These are phyloP conservation scores for Cremastinae sp. DNA, from an alignment of 2,888 invertebrate genomes.

Conservation along the genomic window DNA sequence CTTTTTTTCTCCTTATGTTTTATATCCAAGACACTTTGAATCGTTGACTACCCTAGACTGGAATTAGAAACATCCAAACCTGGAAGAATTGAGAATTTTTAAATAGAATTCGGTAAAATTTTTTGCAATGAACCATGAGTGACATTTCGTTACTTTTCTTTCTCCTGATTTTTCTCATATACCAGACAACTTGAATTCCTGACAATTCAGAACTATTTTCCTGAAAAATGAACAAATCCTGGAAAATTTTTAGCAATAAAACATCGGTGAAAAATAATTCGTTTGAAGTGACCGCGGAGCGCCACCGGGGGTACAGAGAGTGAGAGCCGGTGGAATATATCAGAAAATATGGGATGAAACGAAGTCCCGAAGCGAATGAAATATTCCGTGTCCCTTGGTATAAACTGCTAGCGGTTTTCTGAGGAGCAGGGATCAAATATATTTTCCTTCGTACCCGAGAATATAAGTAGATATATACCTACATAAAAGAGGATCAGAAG, in stretches of 20 bases:
- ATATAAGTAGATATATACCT: background rate
- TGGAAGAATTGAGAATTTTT: too few species aligned
- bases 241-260: slow-evolving; percentile 3
- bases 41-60: too few species aligned
- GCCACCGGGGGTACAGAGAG: slow-evolving; percentile 40
- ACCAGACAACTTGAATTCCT: too few species aligned
- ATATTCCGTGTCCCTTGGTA: slow-evolving; percentile 38
- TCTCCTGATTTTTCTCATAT: too few species aligned
- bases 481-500: too few species aligned
- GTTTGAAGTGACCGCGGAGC: slow-evolving; percentile 50
- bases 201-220: too few species aligned
- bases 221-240: background rate
- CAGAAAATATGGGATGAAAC: slow-evolving; percentile 47
- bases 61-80: too few species aligned
- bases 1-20: too few species aligned
- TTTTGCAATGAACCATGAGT: too few species aligned
- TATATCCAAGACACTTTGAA: too few species aligned
- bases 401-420: slow-evolving; percentile 25
- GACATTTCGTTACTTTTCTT: too few species aligned
- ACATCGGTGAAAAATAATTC: slow-evolving; percentile 14
- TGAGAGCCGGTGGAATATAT: slow-evolving; percentile 24
- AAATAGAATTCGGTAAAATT: too few species aligned
- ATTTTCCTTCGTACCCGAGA: slow-evolving; percentile 17
- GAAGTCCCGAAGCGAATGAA: slow-evolving; percentile 32
- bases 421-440: slow-evolving; percentile 40